Evolutionary conservation across 1,140 invertebrate species (phyloP).

Genomic region (Aphaenogaster rudis): DNA sequence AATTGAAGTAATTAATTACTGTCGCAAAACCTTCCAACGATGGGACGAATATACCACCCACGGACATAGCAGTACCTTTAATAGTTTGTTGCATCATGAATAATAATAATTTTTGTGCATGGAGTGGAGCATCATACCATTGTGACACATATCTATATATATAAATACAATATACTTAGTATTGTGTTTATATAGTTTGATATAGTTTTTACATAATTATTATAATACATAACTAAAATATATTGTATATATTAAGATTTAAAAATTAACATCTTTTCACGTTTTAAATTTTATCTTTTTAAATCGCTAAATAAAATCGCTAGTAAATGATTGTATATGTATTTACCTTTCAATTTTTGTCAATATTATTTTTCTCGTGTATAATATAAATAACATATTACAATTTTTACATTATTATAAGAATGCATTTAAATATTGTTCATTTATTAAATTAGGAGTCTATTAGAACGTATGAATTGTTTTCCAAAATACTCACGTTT

Average conservation of each 20-base stretch:
- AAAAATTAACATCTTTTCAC: not conserved
- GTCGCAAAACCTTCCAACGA: slow-evolving; percentile 47
- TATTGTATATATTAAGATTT: not conserved
- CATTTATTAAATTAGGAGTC: not conserved
- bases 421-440: not conserved
- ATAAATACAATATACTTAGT: not conserved
- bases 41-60: slow-evolving; percentile 37
- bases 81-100: slow-evolving; percentile 45
- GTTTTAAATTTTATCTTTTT: slow-evolving; percentile 13
- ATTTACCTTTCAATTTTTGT: not conserved
- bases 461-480: not conserved
- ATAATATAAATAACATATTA: not conserved
- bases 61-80: not conserved
- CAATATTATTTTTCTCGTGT: not conserved
- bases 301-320: not conserved
- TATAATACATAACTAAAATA: not conserved
- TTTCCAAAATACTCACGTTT: slow-evolving; percentile 31
- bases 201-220: not conserved
- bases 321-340: not conserved
- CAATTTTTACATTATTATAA: not conserved
- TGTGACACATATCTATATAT: slow-evolving; percentile 33
- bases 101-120: slow-evolving; percentile 45
- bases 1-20: slow-evolving; percentile 36
- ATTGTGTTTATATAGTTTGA: not conserved
- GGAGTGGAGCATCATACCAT: slow-evolving; percentile 34